Evolutionary conservation across 2,797 vertebrate genomes (phyloP).

Genomic region (Selene dorsalis): DNA sequence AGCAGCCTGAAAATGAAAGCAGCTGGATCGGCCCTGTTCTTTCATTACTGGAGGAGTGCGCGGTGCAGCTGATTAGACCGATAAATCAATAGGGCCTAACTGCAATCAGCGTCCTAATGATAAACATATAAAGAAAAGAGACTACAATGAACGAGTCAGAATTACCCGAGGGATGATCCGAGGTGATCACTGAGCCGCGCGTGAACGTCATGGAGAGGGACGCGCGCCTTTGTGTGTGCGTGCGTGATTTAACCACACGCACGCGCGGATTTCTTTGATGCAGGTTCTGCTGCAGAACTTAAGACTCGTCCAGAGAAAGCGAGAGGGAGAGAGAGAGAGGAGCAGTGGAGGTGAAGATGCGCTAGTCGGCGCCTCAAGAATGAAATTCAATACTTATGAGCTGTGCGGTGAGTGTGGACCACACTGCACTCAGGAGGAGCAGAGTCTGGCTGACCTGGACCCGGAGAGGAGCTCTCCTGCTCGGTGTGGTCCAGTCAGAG

Average conservation of each 20-base stretch:
- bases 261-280: not conserved
- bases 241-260: slow-evolving; percentile 8
- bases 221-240: slow-evolving; percentile 16
- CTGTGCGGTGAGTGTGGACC: slow-evolving; percentile 6
- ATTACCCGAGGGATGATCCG: slow-evolving; percentile 59
- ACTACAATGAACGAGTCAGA: slow-evolving; percentile 54
- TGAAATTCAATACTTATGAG: slow-evolving; percentile 47
- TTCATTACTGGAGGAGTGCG: slow-evolving; percentile 58
- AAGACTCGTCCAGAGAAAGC: not conserved
- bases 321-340: not conserved
- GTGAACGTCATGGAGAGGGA: slow-evolving; percentile 19
- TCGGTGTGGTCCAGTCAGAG: slow-evolving; percentile 12
- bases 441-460: slow-evolving; percentile 3
- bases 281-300: slow-evolving; percentile 30
- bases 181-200: slow-evolving; percentile 42
- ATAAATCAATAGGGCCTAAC: slow-evolving; percentile 70
- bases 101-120: slow-evolving; percentile 77
- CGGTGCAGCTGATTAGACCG: slow-evolving; percentile 69
- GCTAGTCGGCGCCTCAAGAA: slow-evolving; percentile 81
- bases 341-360: slow-evolving; percentile 64
- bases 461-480: slow-evolving; percentile 20
- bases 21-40: slow-evolving; percentile 38
- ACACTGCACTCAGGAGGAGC: slow-evolving; percentile 4
- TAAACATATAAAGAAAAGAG: slow-evolving; percentile 71
- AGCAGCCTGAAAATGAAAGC: slow-evolving; percentile 8